Conservation (phyloP, 2,113 vertebrate genomes). For the human (Homo sapiens) region GRCh38 chr5:36352501-36353000, state of each 20-base stretch:
- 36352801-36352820: neutral
- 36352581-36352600: conserved; percentile 13
- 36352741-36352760: neutral
- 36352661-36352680: neutral
- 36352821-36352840: neutral
- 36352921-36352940: neutral
- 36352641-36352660: neutral
- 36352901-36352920: neutral
- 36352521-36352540: neutral
- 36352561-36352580: conserved; percentile 8
- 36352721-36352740: neutral
- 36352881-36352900: neutral
- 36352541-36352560: neutral
- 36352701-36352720: neutral
- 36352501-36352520: conserved; percentile 7
- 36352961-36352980: neutral
- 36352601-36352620: neutral
- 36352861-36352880: neutral
- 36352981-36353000: neutral
- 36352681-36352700: neutral
- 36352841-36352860: neutral
- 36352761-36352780: neutral
- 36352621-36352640: neutral
- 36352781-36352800: neutral
- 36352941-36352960: conserved; percentile 2